phyloP scores from a whole-genome alignment of 2,113 vertebrate species.

The Anarrhichthys ocellatus region DNA sequence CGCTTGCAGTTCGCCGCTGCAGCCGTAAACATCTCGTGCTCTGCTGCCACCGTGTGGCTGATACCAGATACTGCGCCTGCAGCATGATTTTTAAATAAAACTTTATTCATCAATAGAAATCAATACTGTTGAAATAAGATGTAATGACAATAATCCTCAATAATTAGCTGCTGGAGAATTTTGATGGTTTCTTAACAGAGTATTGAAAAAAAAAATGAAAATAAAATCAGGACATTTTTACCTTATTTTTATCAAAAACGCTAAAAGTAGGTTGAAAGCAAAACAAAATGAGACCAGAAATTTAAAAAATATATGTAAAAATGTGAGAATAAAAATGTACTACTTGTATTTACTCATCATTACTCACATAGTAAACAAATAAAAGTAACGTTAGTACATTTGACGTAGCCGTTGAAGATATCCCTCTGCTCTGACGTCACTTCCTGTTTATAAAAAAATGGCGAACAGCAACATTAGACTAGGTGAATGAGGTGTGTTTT shows the following conservation, averaged over 20 bases:
- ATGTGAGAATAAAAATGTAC: neutral
- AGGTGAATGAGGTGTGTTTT: conserved; percentile 26
- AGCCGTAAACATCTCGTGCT: neutral
- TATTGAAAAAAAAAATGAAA: neutral
- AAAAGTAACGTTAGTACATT: neutral
- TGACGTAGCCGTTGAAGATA: neutral
- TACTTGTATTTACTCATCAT: neutral
- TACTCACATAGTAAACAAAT: neutral
- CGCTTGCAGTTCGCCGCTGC: conserved; percentile 20
- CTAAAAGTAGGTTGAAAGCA: neutral
- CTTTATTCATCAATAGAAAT: neutral
- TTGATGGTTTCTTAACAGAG: neutral
- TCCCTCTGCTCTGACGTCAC: conserved; percentile 40
- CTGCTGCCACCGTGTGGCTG: conserved; percentile 44
- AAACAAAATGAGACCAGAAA: neutral
- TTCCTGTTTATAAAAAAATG: conserved; percentile 81
- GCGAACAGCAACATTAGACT: conserved; percentile 30
- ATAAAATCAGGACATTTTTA: neutral
- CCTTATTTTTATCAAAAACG: neutral
- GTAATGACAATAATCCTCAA: neutral
- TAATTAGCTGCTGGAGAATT: neutral
- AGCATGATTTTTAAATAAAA: neutral
- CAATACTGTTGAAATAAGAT: neutral
- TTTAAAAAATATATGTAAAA: neutral
- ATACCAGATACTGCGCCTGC: neutral